A percentile compares a stretch with the other conserved stretches of the same genome.
phyloP scores from a whole-genome alignment of 2,888 invertebrate genomes.

The Cataglyphis cursor region DNA sequence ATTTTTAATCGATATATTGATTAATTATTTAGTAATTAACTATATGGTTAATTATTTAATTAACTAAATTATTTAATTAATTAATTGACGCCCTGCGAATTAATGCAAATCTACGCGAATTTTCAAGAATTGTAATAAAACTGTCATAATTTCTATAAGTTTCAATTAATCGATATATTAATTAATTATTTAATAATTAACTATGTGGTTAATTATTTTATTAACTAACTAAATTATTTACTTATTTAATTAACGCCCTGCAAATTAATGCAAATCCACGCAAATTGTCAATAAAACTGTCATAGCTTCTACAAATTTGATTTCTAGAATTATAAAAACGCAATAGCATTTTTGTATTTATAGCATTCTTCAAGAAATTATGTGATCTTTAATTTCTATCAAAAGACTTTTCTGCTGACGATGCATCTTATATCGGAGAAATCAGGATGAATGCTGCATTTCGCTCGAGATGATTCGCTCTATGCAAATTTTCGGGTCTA shows the following conservation, averaged over 20 bases:
- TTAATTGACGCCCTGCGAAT: not conserved
- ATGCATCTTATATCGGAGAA: not conserved
- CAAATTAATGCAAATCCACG: not conserved
- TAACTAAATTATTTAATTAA: not conserved
- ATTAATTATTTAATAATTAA: no score
- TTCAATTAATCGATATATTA: not conserved
- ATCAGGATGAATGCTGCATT: not conserved
- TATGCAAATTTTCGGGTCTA: conserved; percentile 17
- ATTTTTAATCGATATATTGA: not conserved
- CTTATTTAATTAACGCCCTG: not conserved
- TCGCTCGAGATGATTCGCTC: not conserved
- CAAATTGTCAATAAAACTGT: not conserved
- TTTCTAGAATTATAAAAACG: not conserved
- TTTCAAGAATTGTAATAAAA: not conserved
- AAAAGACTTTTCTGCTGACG: not conserved
- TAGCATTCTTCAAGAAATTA: not conserved
- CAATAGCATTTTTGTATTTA: no score
- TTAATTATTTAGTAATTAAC: no score
- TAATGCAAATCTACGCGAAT: not conserved
- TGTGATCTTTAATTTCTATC: not conserved
- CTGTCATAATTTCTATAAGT: no score
- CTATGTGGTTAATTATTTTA: no score
- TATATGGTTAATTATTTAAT: no score
- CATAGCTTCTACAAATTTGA: not conserved
- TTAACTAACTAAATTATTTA: not conserved